Evolutionary conservation across 2,888 invertebrate genomes (phyloP).

Genomic region (Melanophora roralis): DNA sequence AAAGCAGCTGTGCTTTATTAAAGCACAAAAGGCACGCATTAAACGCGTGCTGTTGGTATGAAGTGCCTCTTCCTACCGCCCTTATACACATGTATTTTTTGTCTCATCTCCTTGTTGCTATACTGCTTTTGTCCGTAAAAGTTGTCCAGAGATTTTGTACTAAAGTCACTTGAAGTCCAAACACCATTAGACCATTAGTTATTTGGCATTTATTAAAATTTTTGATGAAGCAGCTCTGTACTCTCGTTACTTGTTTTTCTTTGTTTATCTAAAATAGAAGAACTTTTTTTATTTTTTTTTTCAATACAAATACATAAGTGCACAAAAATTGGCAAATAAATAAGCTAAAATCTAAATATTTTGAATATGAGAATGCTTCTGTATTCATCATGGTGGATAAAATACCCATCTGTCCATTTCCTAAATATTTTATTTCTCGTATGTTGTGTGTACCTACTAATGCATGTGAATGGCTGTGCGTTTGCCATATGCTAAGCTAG

Average conservation of each 20-base stretch:
- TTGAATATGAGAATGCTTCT: not conserved
- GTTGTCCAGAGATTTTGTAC: not conserved
- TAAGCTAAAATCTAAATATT: conserved; percentile 13
- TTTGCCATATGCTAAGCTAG: too few relatives aligned
- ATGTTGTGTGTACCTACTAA: not conserved
- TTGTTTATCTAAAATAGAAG: not conserved
- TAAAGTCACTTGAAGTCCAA: conserved; percentile 23
- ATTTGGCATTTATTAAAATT: conserved; percentile 61
- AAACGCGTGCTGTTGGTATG: conserved; percentile 59
- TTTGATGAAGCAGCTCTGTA: conserved; percentile 58
- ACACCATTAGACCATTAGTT: conserved; percentile 56
- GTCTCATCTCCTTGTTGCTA: not conserved
- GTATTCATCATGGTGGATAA: not conserved
- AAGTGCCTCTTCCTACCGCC: conserved; percentile 1
- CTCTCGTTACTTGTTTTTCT: not conserved
- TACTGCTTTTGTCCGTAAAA: conserved; percentile 20
- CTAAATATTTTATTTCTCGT: not conserved
- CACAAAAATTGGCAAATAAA: conserved; percentile 4
- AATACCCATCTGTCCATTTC: not conserved
- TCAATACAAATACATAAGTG: not conserved
- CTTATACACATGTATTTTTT: not conserved
- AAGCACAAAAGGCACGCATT: conserved; percentile 63
- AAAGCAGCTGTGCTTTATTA: conserved; percentile 50
- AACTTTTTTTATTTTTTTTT: not conserved
- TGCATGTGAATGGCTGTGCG: conserved; percentile 19